Percentiles rank a stretch among this genome's conserved stretches.
Conservation (phyloP, 2,113 vertebrate genomes). For the Carettochelys insculpta region DNA sequence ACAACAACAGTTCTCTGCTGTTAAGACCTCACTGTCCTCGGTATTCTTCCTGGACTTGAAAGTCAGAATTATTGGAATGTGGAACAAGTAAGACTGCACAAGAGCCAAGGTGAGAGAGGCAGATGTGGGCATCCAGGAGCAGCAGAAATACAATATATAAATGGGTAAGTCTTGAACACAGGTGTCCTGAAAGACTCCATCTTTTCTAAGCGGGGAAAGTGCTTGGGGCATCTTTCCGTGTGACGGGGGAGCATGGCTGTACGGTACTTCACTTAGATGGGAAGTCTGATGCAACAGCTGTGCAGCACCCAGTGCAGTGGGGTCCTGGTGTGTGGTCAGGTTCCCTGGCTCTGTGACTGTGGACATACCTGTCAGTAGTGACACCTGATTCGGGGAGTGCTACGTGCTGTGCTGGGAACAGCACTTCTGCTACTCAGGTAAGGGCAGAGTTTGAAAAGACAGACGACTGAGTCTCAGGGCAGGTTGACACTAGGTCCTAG, state of each 20-base stretch:
- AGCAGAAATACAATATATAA: not conserved
- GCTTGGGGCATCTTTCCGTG: not conserved
- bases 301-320: not conserved
- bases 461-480: too few relatives aligned
- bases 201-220: not conserved
- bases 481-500: too few relatives aligned
- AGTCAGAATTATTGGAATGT: rapidly evolving
- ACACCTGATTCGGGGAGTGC: not conserved
- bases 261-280: not conserved
- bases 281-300: not conserved
- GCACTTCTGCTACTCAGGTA: rapidly evolving
- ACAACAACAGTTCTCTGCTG: not conserved
- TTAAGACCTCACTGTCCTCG: rapidly evolving
- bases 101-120: not conserved
- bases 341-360: not conserved
- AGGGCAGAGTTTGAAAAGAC: not conserved
- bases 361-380: too few relatives aligned
- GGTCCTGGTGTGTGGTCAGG: not conserved
- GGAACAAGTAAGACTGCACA: not conserved
- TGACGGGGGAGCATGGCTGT: not conserved
- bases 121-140: not conserved
- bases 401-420: rapidly evolving
- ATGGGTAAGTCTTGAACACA: not conserved
- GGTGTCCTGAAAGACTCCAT: not conserved
- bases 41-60: not conserved